A percentile compares a stretch with the other conserved stretches of the same genome.
Conservation (phyloP, 2,113 vertebrate species). For the Micromys minutus region DNA sequence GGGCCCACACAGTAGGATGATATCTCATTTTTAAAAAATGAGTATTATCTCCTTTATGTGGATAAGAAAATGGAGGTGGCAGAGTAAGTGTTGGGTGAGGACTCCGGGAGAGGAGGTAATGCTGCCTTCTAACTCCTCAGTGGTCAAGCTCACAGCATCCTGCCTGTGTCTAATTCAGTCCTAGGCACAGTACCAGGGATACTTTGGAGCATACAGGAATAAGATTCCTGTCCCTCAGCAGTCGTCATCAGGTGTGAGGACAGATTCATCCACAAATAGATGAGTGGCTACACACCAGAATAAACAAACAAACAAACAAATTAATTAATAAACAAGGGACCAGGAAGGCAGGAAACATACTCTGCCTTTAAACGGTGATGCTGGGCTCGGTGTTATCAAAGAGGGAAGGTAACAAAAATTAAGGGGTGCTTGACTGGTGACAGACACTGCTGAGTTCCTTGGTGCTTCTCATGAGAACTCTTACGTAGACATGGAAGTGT, state of each 20-base stretch:
- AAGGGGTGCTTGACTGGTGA: neutral
- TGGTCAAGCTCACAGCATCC: neutral
- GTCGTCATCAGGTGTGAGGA: neutral
- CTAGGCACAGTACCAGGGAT: neutral
- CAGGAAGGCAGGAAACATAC: neutral
- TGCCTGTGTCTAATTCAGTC: neutral
- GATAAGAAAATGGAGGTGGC: neutral
- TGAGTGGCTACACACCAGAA: neutral
- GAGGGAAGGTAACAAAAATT: fast-evolving
- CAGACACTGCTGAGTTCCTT: neutral
- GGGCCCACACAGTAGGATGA: neutral
- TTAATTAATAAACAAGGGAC: neutral
- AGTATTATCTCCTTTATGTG: neutral
- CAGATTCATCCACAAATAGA: neutral
- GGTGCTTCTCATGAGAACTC: neutral
- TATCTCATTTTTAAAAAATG: neutral
- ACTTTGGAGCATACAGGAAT: neutral
- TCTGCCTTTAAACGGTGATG: neutral
- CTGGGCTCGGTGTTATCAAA: neutral
- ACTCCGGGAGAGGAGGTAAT: neutral
- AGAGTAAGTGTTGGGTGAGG: neutral
- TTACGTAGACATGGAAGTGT: neutral
- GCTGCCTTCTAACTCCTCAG: neutral
- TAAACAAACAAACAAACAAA: too few species aligned
- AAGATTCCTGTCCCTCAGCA: neutral